A percentile compares a stretch with the other conserved stretches of the same genome.
Evolutionary conservation across 35 echinoderm and acorn worm species (phyloP).

Genomic region (Hemicentrotus pulcherrimus): DNA sequence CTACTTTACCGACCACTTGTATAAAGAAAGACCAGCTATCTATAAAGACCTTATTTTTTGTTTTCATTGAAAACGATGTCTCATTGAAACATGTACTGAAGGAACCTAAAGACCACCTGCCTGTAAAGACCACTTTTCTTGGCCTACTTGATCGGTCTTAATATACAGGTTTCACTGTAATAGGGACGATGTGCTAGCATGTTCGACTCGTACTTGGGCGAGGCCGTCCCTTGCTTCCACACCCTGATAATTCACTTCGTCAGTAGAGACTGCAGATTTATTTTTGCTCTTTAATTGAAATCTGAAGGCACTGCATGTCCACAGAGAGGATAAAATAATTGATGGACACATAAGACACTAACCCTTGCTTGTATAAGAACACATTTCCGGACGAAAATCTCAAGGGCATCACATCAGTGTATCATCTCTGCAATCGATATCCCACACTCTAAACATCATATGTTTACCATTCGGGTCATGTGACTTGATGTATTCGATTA

Average conservation of each 20-base stretch:
- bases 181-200: too few relatives aligned
- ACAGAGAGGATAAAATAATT: background rate
- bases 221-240: too few relatives aligned
- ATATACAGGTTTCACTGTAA: too few relatives aligned
- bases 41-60: too few relatives aligned
- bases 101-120: too few relatives aligned
- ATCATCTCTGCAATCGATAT: conserved; percentile 9
- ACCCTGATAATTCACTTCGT: background rate
- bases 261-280: background rate
- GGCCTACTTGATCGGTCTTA: too few relatives aligned
- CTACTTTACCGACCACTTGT: too few relatives aligned
- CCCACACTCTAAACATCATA: background rate
- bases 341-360: background rate
- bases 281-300: background rate
- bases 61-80: too few relatives aligned
- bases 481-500: background rate
- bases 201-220: too few relatives aligned
- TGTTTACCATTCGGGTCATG: background rate
- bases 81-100: too few relatives aligned
- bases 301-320: background rate
- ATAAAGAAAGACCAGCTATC: too few relatives aligned
- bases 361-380: background rate
- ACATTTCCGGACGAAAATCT: background rate
- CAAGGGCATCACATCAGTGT: background rate
- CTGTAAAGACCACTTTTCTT: too few relatives aligned